Evolutionary conservation across 2,888 invertebrate genomes (phyloP).

Genomic region (Microplitis manilae): DNA sequence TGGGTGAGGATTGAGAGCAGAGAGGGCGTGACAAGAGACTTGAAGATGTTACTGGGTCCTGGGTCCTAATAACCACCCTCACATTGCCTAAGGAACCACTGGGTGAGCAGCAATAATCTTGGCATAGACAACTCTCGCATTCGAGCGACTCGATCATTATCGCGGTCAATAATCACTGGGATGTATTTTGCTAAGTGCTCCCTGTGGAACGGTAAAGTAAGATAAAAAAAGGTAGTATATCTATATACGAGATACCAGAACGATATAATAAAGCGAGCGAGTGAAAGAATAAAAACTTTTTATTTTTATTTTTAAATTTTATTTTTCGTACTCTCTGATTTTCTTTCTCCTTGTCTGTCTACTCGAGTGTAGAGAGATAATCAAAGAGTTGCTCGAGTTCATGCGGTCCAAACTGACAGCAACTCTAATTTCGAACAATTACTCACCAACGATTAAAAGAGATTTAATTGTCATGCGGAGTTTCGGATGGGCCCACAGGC

Average conservation of each 20-base stretch:
- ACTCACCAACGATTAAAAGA: slow-evolving; percentile 66
- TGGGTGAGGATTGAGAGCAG: slow-evolving; percentile 16
- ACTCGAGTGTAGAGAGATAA: slow-evolving; percentile 45
- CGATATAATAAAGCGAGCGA: slow-evolving; percentile 28
- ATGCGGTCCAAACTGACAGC: slow-evolving; percentile 53
- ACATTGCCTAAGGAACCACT: slow-evolving; percentile 66
- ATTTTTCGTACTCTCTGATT: slow-evolving; percentile 23
- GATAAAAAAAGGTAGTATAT: slow-evolving; percentile 4
- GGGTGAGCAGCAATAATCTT: slow-evolving; percentile 65
- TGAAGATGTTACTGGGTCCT: slow-evolving; percentile 64
- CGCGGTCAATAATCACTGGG: slow-evolving; percentile 69
- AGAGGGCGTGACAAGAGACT: slow-evolving; percentile 13
- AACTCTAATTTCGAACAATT: slow-evolving; percentile 68
- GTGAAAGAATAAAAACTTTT: not conserved
- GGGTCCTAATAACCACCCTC: slow-evolving; percentile 69
- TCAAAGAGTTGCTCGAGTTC: slow-evolving; percentile 48
- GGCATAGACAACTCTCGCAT: slow-evolving; percentile 66
- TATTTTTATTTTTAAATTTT: not conserved
- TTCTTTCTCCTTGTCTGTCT: slow-evolving; percentile 25
- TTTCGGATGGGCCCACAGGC: slow-evolving; percentile 15
- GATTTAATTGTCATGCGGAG: slow-evolving; percentile 64
- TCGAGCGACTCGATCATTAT: slow-evolving; percentile 68
- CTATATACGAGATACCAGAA: slow-evolving; percentile 14
- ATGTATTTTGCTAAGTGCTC: slow-evolving; percentile 68
- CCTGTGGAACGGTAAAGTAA: slow-evolving; percentile 53